Conservation (phyloP, 2,797 vertebrate species). For the Artibeus jamaicensis region DNA sequence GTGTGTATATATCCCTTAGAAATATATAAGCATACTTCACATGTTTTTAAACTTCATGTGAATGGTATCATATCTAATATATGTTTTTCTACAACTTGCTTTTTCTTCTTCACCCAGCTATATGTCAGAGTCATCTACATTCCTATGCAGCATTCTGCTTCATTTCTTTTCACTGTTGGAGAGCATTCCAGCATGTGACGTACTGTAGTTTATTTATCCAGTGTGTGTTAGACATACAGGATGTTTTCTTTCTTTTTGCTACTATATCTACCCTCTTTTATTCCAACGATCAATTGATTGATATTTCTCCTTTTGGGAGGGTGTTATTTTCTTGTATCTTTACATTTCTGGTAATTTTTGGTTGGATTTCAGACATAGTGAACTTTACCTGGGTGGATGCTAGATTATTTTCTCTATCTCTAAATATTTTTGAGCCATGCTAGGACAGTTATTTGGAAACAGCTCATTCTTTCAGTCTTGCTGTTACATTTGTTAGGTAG, state of each 20-base stretch:
- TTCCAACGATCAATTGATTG: neutral
- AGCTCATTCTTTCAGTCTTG: neutral
- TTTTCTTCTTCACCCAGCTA: neutral
- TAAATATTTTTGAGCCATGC: neutral
- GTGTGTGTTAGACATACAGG: neutral
- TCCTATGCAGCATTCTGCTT: neutral
- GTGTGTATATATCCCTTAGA: neutral
- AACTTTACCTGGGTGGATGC: neutral
- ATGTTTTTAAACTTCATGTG: neutral
- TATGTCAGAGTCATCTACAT: neutral
- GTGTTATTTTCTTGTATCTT: neutral
- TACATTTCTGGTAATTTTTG: neutral
- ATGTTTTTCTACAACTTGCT: neutral
- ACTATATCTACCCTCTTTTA: neutral
- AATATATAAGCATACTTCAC: neutral
- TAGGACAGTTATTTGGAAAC: neutral
- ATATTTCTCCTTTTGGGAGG: neutral
- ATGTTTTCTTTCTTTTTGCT: neutral
- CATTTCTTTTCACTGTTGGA: neutral
- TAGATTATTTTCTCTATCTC: neutral
- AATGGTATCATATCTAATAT: rapidly evolving
- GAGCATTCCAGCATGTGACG: neutral
- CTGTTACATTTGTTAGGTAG: neutral
- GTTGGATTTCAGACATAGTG: neutral
- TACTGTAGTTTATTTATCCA: neutral